Percentiles rank a stretch among this genome's conserved stretches.
Evolutionary conservation across 2,113 vertebrate genomes (phyloP).

Genomic region (Malurus elegans): DNA sequence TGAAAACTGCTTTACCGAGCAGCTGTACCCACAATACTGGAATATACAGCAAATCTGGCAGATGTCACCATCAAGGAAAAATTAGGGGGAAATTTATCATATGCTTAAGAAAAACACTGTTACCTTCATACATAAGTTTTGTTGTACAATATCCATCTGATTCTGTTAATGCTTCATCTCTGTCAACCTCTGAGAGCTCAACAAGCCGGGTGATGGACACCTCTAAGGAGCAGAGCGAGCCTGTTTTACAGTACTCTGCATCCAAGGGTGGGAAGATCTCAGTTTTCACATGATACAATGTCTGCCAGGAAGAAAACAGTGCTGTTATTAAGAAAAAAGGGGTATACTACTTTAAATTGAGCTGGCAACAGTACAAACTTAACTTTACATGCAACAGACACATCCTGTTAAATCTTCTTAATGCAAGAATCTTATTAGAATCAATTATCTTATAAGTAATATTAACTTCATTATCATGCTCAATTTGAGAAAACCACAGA

Average conservation of each 20-base stretch:
- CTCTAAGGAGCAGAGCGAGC: conserved; percentile 88
- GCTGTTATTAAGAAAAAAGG: neutral
- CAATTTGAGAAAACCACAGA: neutral
- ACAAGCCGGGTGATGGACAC: conserved; percentile 87
- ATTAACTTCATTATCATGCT: neutral
- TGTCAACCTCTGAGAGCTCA: conserved; percentile 82
- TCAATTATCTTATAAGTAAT: neutral
- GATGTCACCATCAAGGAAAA: neutral
- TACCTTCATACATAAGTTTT: conserved; percentile 97
- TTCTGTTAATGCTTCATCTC: conserved; percentile 83
- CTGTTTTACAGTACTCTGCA: conserved; percentile 85
- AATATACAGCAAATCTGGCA: neutral
- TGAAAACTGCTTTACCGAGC: neutral
- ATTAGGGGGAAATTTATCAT: neutral
- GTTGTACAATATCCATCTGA: conserved; percentile 82
- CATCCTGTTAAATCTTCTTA: neutral
- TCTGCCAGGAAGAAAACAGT: conserved; percentile 73
- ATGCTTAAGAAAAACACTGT: neutral
- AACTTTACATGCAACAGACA: neutral
- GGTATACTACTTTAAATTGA: neutral
- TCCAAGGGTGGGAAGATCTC: conserved; percentile 84
- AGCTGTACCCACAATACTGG: neutral
- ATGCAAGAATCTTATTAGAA: neutral
- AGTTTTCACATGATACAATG: conserved; percentile 84
- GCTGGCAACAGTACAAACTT: neutral